phyloP scores from a whole-genome alignment of 2,888 invertebrate genomes.

The Alcis repandata region DNA sequence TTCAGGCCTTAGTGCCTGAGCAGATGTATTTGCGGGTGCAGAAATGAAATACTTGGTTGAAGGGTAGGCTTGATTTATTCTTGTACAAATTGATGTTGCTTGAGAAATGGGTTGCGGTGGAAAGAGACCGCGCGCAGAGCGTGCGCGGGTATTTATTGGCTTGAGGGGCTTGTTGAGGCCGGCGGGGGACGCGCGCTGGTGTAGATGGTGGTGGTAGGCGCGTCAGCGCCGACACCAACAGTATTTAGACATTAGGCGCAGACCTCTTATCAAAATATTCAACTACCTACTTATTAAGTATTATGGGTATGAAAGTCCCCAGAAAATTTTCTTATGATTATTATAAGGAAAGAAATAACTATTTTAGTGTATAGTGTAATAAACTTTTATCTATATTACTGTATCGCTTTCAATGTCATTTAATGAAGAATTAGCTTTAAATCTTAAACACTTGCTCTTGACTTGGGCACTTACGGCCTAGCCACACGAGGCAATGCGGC shows the following conservation, averaged over 20 bases:
- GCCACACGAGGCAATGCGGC: conserved; percentile 2
- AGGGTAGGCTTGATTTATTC: no score
- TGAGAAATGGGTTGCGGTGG: no score
- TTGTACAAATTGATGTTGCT: no score
- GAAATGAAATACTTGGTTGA: no score
- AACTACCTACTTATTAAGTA: conserved; percentile 47
- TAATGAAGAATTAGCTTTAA: conserved; percentile 57
- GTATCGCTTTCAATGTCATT: conserved; percentile 82
- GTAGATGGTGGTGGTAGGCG: no score
- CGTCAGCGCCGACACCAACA: no score
- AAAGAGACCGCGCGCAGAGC: no score
- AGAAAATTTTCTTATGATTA: conserved; percentile 84
- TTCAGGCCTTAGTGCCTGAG: no score
- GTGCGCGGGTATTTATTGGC: no score
- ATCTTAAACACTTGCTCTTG: conserved; percentile 43
- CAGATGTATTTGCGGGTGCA: no score
- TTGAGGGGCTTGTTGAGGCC: no score
- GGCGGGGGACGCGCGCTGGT: no score
- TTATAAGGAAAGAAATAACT: conserved; percentile 73
- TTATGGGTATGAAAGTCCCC: conserved; percentile 58
- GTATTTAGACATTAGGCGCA: conserved; percentile 11
- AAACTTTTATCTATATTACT: conserved; percentile 76
- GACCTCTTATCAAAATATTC: conserved; percentile 50
- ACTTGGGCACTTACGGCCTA: conserved; percentile 42
- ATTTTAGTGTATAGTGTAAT: conserved; percentile 78